Conservation (phyloP, 1,140 invertebrate species). For the Drosophila neocordata region DNA sequence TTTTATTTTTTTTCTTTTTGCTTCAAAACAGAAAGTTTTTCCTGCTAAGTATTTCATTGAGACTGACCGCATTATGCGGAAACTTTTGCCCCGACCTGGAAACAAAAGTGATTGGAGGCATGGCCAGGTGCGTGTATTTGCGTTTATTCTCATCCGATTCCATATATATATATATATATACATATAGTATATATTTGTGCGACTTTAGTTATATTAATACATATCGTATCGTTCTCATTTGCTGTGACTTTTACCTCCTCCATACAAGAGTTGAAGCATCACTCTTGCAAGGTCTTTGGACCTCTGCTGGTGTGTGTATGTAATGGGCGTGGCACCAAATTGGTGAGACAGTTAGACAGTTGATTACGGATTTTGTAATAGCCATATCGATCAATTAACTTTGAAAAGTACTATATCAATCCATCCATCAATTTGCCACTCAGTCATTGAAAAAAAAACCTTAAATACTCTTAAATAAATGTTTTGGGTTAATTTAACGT, state of each 20-base stretch:
- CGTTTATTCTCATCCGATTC: neutral
- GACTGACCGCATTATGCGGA: conserved; percentile 47
- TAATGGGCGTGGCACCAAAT: conserved; percentile 5
- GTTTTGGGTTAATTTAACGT: neutral
- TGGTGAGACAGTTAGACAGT: neutral
- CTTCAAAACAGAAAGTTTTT: conserved; percentile 36
- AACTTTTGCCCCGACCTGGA: conserved; percentile 37
- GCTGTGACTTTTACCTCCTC: conserved; percentile 1
- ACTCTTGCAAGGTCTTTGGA: neutral
- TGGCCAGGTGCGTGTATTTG: neutral
- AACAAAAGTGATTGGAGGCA: conserved; percentile 2
- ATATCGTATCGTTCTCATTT: neutral
- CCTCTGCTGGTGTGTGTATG: neutral
- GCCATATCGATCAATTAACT: conserved; percentile 11
- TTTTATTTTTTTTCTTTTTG: neutral
- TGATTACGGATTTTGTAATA: neutral
- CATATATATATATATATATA: neutral
- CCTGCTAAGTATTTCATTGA: neutral
- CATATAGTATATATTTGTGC: conserved; percentile 9
- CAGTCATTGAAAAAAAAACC: conserved; percentile 2
- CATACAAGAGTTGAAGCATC: neutral
- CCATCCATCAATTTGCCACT: neutral
- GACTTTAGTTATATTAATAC: neutral
- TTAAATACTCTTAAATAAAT: neutral
- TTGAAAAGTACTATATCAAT: conserved; percentile 1